Conservation (phyloP, 2,113 vertebrate species). For the Sterna hirundo region DNA sequence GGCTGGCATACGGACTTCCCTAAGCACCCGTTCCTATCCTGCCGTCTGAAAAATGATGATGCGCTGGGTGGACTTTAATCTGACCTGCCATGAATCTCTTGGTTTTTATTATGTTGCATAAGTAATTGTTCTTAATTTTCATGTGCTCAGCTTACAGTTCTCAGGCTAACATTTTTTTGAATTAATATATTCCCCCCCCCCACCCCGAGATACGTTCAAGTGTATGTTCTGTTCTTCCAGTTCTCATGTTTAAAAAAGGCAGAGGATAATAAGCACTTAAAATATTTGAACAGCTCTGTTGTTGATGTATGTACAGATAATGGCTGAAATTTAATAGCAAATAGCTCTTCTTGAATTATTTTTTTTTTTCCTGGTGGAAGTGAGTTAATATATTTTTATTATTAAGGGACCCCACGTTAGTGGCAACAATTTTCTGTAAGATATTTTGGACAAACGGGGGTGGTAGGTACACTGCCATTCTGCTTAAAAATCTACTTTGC, state of each 20-base stretch:
- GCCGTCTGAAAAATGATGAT: background rate
- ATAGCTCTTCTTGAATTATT: background rate
- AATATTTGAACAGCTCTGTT: slow-evolving; percentile 30
- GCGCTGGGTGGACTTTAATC: background rate
- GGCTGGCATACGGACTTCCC: background rate
- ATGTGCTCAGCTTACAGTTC: background rate
- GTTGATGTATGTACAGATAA: background rate
- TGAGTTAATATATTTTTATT: background rate
- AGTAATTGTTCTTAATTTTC: background rate
- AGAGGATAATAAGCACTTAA: background rate
- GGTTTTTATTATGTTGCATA: background rate
- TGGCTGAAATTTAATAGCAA: slow-evolving; percentile 3
- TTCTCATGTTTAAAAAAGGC: background rate
- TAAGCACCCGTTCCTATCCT: background rate
- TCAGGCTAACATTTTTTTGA: background rate
- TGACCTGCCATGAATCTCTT: background rate
- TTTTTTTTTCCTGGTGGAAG: background rate
- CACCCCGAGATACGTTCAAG: rapidly evolving
- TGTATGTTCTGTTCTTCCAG: background rate
- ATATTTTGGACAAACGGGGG: background rate
- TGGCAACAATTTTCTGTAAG: background rate
- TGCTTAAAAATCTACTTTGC: slow-evolving; percentile 1
- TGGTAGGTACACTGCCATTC: background rate
- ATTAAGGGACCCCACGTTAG: background rate
- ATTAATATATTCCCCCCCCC: background rate